Percentiles rank a stretch among this genome's conserved stretches.
These are phyloP conservation scores for Eubucco bourcierii DNA, from an alignment of 2,113 vertebrate species.

Conservation along the genomic window DNA sequence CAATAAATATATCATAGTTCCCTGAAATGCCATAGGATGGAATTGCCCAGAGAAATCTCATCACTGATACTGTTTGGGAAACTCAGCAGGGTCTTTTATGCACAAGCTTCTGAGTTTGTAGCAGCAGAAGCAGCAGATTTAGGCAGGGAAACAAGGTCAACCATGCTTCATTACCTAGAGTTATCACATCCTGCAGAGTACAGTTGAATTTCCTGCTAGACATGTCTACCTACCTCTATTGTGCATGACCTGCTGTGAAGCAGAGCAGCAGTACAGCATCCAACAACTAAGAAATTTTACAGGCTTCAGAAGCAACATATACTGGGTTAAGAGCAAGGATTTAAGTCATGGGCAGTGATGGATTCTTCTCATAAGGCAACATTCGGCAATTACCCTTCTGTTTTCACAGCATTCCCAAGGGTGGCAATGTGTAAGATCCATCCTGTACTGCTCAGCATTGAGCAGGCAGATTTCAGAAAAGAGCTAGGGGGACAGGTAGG, in stretches of 20 bases:
- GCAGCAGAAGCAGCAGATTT: neutral
- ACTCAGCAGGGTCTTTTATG: accelerated
- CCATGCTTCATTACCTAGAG: neutral
- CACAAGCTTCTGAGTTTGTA: neutral
- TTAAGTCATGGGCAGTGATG: accelerated
- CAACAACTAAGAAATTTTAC: neutral
- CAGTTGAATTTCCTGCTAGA: neutral
- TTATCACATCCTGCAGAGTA: neutral
- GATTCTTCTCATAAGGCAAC: neutral
- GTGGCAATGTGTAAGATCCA: neutral
- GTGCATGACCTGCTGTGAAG: accelerated
- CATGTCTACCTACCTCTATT: neutral
- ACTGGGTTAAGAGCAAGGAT: neutral
- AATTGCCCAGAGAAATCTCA: neutral
- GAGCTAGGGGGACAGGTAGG: accelerated
- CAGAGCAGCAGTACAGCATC: neutral
- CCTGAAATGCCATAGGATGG: neutral
- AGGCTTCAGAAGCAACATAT: neutral
- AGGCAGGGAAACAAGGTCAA: neutral
- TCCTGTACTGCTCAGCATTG: neutral
- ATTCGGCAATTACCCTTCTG: neutral
- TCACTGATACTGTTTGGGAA: neutral
- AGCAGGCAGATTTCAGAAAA: neutral
- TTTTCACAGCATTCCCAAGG: neutral
- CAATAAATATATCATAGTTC: neutral